Conservation (phyloP, 1,140 invertebrate species). For the Gryllus bimaculatus region DNA sequence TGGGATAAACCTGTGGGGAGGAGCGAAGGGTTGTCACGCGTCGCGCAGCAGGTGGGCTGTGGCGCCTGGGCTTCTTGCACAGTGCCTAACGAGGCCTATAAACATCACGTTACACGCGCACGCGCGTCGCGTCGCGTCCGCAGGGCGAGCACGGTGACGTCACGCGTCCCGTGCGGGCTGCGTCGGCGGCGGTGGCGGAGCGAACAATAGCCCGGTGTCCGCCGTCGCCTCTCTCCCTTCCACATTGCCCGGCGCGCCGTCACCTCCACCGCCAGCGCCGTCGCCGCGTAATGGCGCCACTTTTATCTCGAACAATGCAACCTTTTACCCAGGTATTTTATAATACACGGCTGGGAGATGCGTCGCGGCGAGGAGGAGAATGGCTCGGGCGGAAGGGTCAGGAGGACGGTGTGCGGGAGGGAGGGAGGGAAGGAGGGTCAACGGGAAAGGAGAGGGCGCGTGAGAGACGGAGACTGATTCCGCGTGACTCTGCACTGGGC, state of each 20-base stretch:
- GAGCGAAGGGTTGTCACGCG: too few relatives aligned
- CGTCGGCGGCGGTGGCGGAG: too few relatives aligned
- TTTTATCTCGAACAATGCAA: conserved; percentile 1
- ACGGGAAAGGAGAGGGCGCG: too few relatives aligned
- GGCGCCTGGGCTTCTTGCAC: background rate
- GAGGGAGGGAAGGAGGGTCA: too few relatives aligned
- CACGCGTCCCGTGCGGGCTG: background rate
- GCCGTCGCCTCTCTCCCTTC: too few relatives aligned
- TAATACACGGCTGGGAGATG: background rate
- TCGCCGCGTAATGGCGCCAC: background rate
- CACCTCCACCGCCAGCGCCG: too few relatives aligned
- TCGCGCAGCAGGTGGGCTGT: too few relatives aligned
- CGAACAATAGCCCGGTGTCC: background rate
- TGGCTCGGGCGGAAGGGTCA: background rate
- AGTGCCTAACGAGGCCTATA: background rate
- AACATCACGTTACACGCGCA: background rate
- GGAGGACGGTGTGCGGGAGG: background rate
- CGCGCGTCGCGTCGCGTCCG: background rate
- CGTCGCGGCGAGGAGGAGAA: background rate
- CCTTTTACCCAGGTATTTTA: background rate
- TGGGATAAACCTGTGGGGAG: too few relatives aligned
- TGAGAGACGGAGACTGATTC: too few relatives aligned
- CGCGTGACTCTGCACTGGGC: too few relatives aligned
- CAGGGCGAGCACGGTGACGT: background rate
- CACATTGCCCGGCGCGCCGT: too few relatives aligned